These are phyloP conservation scores for Helicoverpa armigera DNA, from an alignment of 1,140 invertebrate genomes.

Conservation along the genomic window DNA sequence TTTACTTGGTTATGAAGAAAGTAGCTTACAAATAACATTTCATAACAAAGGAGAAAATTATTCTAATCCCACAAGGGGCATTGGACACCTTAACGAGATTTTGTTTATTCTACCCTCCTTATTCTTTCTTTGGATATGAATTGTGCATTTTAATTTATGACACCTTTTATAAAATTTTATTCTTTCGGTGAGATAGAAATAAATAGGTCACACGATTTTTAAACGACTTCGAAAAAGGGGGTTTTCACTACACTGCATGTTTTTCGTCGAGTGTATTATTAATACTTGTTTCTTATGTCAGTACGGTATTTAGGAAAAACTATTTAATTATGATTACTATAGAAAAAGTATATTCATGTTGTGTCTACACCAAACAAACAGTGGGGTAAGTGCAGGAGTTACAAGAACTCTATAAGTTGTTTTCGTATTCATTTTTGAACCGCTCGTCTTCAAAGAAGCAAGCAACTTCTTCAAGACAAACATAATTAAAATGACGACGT, in stretches of 20 bases:
- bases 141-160: conserved; percentile 50
- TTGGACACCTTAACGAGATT: conserved; percentile 35
- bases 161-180: conserved; percentile 28
- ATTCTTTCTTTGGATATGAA: conserved; percentile 38
- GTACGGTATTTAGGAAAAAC: too few species aligned
- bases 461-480: background rate
- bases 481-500: background rate
- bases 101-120: conserved; percentile 11
- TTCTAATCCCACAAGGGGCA: background rate
- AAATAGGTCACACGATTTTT: background rate
- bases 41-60: conserved; percentile 12
- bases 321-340: too few species aligned
- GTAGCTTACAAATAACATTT: conserved; percentile 26
- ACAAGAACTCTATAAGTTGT: too few species aligned
- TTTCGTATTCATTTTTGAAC: too few species aligned
- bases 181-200: conserved; percentile 32
- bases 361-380: too few species aligned
- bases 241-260: too few species aligned
- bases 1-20: background rate
- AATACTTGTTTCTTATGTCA: too few species aligned
- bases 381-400: too few species aligned
- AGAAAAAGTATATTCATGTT: too few species aligned
- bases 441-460: too few species aligned
- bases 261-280: too few species aligned
- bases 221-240: too few species aligned